Percentiles rank a stretch among this genome's conserved stretches.
Conservation (phyloP, 2,113 vertebrate genomes). For the Anser cygnoides region DNA sequence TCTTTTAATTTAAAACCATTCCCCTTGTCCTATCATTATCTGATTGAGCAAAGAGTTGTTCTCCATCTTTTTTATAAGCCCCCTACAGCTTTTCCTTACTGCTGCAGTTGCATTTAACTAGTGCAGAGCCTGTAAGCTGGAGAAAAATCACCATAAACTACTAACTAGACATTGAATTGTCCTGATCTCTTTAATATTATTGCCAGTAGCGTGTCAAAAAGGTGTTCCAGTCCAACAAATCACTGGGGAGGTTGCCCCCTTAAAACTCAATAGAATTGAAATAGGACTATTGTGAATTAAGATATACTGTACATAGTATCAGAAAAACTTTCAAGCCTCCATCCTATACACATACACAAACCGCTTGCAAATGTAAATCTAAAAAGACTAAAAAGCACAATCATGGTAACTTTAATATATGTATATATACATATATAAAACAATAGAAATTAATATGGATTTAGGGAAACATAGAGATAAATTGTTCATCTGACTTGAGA, state of each 20-base stretch:
- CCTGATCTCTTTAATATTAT: not conserved
- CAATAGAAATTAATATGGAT: not conserved
- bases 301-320: not conserved
- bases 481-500: not conserved
- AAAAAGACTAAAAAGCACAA: not conserved
- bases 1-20: too few species aligned
- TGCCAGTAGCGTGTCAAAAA: not conserved
- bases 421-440: not conserved
- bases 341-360: rapidly evolving
- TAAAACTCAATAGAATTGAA: not conserved
- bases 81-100: not conserved
- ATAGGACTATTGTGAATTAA: not conserved
- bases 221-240: not conserved
- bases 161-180: not conserved
- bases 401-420: not conserved
- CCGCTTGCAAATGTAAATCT: not conserved
- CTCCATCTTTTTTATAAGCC: too few species aligned
- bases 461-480: not conserved
- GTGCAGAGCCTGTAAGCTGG: not conserved
- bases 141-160: not conserved
- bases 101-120: not conserved
- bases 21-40: too few species aligned
- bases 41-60: too few species aligned
- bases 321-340: not conserved
- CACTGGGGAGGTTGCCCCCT: not conserved